phyloP scores from a whole-genome alignment of 1,140 invertebrate species.

The Calliphora vicina region DNA sequence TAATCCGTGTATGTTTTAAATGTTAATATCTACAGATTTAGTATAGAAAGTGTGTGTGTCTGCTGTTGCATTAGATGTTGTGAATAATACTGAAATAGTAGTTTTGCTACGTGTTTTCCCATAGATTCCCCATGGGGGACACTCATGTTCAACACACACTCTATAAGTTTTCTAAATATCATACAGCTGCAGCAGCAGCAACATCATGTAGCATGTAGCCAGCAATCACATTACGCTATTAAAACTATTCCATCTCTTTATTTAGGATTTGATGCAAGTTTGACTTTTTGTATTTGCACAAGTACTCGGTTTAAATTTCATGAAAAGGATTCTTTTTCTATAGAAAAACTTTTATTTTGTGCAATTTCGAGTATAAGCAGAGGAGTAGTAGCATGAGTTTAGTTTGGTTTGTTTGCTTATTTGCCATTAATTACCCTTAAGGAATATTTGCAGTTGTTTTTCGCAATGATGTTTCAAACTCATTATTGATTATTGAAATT shows the following conservation, averaged over 20 bases:
- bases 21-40: neutral
- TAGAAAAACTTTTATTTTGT: neutral
- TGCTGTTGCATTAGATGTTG: too few species aligned
- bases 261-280: too few species aligned
- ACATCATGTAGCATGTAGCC: too few species aligned
- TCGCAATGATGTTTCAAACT: neutral
- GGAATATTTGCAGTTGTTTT: neutral
- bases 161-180: neutral
- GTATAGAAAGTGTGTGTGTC: neutral
- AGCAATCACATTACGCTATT: too few species aligned
- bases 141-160: neutral
- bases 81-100: neutral
- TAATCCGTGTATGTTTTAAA: neutral
- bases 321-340: too few species aligned
- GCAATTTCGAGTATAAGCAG: too few species aligned
- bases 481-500: neutral
- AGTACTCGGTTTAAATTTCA: too few species aligned
- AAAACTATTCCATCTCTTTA: too few species aligned
- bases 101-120: neutral
- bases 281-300: too few species aligned
- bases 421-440: neutral
- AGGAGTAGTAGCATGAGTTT: neutral
- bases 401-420: neutral
- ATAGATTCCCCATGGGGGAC: neutral
- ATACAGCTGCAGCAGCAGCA: neutral